Evolutionary conservation across 2,113 vertebrate genomes (phyloP), one percentile per base, ranked within the genome.

Genomic region (Oreochromis tanganicae): DNA sequence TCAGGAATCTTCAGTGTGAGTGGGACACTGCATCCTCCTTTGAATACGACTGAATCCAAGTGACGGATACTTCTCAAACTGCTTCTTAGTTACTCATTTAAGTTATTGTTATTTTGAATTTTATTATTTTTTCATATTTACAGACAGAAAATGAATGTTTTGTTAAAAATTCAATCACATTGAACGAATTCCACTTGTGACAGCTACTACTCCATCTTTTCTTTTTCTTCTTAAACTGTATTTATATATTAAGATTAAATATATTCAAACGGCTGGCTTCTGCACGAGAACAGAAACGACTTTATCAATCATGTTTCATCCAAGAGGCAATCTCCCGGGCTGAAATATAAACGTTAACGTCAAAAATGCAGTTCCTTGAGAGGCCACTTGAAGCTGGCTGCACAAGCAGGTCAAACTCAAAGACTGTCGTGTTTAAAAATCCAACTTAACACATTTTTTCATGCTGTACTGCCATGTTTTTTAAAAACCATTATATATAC

Each of bases 211-310:
- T 90, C 88, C 68, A 89, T 82, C 82, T 63, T 52, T 80, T 82
- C 59, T 85, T 88, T 43, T 63, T 88, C 85, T 61, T 54, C 48
- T 36, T 80, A 81, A 46, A 87, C 81, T 73, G 81, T 86, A 81
- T 91, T 93, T 32, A 27, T 75, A 90, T 54, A 95, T 94, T 88
- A 93, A 93, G 89, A 94, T 95, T 92, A 93, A 94, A 91, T 85
- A 82, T 88, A 82, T 92, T 87, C 88, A 27, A 36, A 68, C 21
- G 2, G 16, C 19, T 68, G 36, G 73, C 81, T 82, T 88, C 54
- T 71, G 84, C 86, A 88, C 3, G 3, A 63, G 32, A 63, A 36
- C 32, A 63, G 85, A 92, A 96, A 95, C 84, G 84, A 92, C 90
- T 84, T 86, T 86, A 95, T 95, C 92, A 89, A 94, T 94, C 93